Percentiles rank a stretch among this genome's conserved stretches.
phyloP scores from a whole-genome alignment of 2,797 vertebrate species.

The Cyprinodon diabolis region DNA sequence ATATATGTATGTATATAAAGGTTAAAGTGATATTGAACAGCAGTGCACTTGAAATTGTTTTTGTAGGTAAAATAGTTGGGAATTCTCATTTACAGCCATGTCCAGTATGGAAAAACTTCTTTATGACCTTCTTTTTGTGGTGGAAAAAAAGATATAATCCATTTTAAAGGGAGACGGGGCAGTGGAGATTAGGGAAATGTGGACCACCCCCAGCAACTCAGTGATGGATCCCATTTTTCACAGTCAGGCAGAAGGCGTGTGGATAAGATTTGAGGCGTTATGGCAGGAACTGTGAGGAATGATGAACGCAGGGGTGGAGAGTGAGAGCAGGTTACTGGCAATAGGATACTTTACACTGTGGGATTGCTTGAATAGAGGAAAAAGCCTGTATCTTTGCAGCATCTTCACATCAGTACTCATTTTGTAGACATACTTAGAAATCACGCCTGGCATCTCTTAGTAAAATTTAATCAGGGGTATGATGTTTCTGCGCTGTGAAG shows the following conservation, averaged over 20 bases:
- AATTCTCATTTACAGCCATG: conserved; percentile 43
- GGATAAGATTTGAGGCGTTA: conserved; percentile 66
- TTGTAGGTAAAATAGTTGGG: conserved; percentile 16
- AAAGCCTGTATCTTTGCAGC: conserved; percentile 44
- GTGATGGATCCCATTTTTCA: conserved; percentile 70
- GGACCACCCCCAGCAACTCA: conserved; percentile 60
- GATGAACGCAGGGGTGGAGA: conserved; percentile 58
- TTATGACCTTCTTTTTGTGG: conserved; percentile 56
- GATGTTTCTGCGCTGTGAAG: conserved; percentile 33
- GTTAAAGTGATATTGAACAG: conserved; percentile 12
- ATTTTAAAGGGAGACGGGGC: conserved; percentile 63
- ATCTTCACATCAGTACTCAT: conserved; percentile 44
- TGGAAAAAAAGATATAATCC: conserved; percentile 62
- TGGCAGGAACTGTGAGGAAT: conserved; percentile 62
- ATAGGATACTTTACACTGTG: conserved; percentile 43
- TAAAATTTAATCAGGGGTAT: conserved; percentile 51
- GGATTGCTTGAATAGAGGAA: conserved; percentile 54
- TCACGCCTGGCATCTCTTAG: conserved; percentile 26
- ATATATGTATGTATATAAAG: background rate
- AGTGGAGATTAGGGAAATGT: conserved; percentile 69
- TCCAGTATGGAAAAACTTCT: conserved; percentile 47
- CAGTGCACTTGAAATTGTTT: conserved; percentile 25
- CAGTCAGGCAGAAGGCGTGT: conserved; percentile 45
- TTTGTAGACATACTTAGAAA: conserved; percentile 30
- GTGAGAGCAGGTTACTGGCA: conserved; percentile 70